phyloP scores from a whole-genome alignment of 2,113 vertebrate genomes.

The Pedionomus torquatus region DNA sequence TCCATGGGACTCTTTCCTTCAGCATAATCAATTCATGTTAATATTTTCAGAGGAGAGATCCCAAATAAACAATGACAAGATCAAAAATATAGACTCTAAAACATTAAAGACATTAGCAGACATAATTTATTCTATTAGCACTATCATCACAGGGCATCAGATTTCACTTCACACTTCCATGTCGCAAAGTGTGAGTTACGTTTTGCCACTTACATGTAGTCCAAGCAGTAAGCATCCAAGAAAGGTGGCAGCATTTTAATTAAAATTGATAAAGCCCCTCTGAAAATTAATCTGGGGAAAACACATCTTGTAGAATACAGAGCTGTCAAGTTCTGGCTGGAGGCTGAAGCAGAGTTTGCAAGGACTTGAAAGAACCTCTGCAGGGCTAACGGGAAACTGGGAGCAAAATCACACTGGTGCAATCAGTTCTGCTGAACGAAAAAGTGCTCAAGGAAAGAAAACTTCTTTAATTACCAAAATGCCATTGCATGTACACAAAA shows the following conservation, averaged over 20 bases:
- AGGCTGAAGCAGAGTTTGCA: slow-evolving; percentile 28
- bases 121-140: neutral
- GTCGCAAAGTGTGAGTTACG: neutral
- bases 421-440: slow-evolving; percentile 42
- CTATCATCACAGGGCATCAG: neutral
- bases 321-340: slow-evolving; percentile 58
- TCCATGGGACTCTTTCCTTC: neutral
- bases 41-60: neutral
- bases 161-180: neutral
- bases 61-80: neutral
- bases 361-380: slow-evolving; percentile 13
- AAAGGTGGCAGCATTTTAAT: slow-evolving; percentile 71
- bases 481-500: neutral
- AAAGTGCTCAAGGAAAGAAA: slow-evolving; percentile 48
- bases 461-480: slow-evolving; percentile 53
- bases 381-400: neutral
- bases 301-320: slow-evolving; percentile 26
- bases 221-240: neutral
- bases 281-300: slow-evolving; percentile 67
- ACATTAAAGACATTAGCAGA: neutral
- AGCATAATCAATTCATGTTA: neutral
- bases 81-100: neutral
- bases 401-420: slow-evolving; percentile 8
- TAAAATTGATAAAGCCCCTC: slow-evolving; percentile 71
- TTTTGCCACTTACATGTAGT: slow-evolving; percentile 44